phyloP scores from a whole-genome alignment of 1,140 invertebrate species.

The Aphis craccivora region DNA sequence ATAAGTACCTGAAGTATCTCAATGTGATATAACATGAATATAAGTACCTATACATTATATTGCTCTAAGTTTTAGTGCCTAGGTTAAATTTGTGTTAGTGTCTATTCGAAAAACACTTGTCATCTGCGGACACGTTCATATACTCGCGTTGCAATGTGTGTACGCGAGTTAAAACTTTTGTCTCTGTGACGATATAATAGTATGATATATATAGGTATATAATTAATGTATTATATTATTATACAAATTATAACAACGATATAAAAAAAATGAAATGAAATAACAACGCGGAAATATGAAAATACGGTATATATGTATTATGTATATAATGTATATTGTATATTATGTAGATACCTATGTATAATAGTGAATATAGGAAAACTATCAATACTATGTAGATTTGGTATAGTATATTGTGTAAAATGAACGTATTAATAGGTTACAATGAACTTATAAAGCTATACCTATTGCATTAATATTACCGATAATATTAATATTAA shows the following conservation, averaged over 20 bases:
- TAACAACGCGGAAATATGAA: background rate
- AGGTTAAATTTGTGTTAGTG: background rate
- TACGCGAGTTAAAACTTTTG: background rate
- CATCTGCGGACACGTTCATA: background rate
- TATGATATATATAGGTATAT: background rate
- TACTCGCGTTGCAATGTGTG: background rate
- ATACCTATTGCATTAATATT: background rate
- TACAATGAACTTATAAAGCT: background rate
- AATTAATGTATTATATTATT: background rate
- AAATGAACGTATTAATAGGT: background rate
- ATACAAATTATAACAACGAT: background rate
- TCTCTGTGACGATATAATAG: background rate
- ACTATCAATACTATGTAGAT: background rate
- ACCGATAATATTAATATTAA: background rate
- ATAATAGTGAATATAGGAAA: background rate
- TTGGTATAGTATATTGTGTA: background rate
- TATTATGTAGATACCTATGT: background rate
- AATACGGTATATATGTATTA: background rate
- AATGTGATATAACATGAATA: background rate
- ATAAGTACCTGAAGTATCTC: background rate
- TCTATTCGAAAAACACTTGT: slow-evolving; percentile 42
- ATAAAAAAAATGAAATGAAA: slow-evolving; percentile 11
- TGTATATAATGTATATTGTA: background rate
- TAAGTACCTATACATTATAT: background rate
- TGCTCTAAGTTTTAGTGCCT: background rate